Percentiles rank a stretch among this genome's conserved stretches.
Conservation (phyloP, 2,113 vertebrate genomes). For the Dipodomys merriami region DNA sequence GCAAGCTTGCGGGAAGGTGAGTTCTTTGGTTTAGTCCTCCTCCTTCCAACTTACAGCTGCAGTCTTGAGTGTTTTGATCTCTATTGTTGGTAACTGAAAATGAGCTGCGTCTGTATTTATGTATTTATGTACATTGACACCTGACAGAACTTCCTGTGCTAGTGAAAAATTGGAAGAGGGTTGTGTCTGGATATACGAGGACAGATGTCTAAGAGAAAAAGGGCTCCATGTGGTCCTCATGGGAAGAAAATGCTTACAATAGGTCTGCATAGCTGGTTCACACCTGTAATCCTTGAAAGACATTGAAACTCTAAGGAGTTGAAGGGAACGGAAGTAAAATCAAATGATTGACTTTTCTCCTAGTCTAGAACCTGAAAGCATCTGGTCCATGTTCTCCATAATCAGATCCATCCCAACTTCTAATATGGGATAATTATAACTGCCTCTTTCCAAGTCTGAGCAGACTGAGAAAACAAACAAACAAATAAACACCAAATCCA, state of each 20-base stretch:
- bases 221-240: not conserved
- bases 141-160: not conserved
- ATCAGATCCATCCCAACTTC: not conserved
- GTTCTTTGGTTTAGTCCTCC: not conserved
- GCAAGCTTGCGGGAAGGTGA: not conserved
- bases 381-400: fast-evolving
- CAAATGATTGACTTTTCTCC: not conserved
- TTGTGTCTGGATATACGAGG: not conserved
- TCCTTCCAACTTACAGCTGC: not conserved
- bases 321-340: not conserved
- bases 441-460: not conserved
- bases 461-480: not conserved
- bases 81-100: not conserved
- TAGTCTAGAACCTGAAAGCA: not conserved
- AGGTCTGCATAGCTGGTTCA: no score
- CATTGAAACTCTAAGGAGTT: not conserved
- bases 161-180: not conserved
- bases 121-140: not conserved
- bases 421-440: not conserved
- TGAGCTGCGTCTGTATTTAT: not conserved
- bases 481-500: not conserved
- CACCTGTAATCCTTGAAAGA: not conserved
- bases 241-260: not conserved
- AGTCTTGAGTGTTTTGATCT: not conserved
- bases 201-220: not conserved